Evolutionary conservation across 30 jellyfish, hydroid and myxozoan species (phyloP).

Genomic region (Catostylus mosaicus): DNA sequence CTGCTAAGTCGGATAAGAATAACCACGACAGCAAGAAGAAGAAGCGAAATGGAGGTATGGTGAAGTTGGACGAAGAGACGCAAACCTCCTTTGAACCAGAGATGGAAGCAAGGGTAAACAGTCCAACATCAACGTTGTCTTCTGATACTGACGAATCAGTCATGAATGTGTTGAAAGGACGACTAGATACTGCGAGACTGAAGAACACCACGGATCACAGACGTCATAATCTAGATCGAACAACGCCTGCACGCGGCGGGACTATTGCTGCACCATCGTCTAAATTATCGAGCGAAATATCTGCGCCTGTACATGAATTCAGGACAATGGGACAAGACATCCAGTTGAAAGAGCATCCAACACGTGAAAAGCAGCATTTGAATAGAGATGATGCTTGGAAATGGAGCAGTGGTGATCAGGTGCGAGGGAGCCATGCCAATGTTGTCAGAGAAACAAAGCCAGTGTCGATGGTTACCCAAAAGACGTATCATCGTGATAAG

Average conservation of each 20-base stretch:
- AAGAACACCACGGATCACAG: constrained; percentile 39
- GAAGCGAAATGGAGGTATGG: constrained; percentile 7
- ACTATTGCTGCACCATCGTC: constrained; percentile 18
- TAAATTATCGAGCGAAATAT: constrained; percentile 33
- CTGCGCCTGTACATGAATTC: constrained; percentile 57
- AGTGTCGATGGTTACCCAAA: background rate
- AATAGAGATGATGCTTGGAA: background rate
- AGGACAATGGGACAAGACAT: constrained; percentile 18
- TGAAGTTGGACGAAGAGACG: constrained; percentile 8
- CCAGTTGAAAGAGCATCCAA: background rate
- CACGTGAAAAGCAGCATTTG: background rate
- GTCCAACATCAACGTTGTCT: constrained; percentile 26
- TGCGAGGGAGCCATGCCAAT: background rate
- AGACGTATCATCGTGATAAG: constrained; percentile 27
- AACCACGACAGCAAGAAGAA: background rate
- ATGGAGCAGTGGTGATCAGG: background rate
- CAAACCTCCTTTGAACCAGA: constrained; percentile 12
- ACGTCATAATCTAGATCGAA: constrained; percentile 73
- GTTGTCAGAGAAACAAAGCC: constrained; percentile 41
- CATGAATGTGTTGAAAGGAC: constrained; percentile 33
- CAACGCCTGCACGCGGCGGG: constrained; percentile 68
- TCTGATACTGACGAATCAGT: constrained; percentile 35
- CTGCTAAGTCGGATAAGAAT: background rate
- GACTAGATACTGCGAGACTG: constrained; percentile 66
- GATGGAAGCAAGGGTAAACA: background rate